phyloP scores from a whole-genome alignment of 2,888 invertebrate genomes.

The Pristionchus maxplancki region DNA sequence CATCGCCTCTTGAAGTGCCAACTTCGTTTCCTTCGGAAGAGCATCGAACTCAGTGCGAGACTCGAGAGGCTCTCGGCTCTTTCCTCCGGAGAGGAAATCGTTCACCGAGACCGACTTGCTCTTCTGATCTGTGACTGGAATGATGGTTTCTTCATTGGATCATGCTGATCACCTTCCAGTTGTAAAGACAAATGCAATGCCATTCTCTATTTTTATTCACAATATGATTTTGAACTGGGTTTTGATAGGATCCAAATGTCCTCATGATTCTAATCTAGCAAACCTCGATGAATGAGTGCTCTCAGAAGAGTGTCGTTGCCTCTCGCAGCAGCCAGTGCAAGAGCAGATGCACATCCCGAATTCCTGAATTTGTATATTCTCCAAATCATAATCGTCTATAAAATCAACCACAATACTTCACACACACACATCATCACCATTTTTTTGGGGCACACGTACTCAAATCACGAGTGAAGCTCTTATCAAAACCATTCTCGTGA shows the following conservation, averaged over 20 bases:
- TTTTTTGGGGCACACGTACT: background rate
- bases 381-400: no score
- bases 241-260: no score
- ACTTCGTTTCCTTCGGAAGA: slow-evolving; percentile 51
- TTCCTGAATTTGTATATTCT: slow-evolving; percentile 13
- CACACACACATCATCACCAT: background rate
- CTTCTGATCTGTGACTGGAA: slow-evolving; percentile 42
- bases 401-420: no score
- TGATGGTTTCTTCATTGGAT: background rate
- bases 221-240: no score
- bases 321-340: slow-evolving; percentile 91
- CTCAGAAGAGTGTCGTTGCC: slow-evolving; percentile 88
- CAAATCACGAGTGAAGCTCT: background rate
- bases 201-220: no score
- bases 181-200: background rate
- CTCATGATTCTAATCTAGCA: background rate
- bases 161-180: no score
- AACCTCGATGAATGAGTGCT: slow-evolving; percentile 79
- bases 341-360: slow-evolving; percentile 87
- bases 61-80: slow-evolving; percentile 34
- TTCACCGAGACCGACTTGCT: slow-evolving; percentile 81
- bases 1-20: slow-evolving; percentile 85
- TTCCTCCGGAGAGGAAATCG: slow-evolving; percentile 90
- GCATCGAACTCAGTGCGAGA: slow-evolving; percentile 51
- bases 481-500: slow-evolving; percentile 2